These are phyloP conservation scores for Rutilus rutilus DNA, from an alignment of 2,113 vertebrate genomes.

Conservation along the genomic window DNA sequence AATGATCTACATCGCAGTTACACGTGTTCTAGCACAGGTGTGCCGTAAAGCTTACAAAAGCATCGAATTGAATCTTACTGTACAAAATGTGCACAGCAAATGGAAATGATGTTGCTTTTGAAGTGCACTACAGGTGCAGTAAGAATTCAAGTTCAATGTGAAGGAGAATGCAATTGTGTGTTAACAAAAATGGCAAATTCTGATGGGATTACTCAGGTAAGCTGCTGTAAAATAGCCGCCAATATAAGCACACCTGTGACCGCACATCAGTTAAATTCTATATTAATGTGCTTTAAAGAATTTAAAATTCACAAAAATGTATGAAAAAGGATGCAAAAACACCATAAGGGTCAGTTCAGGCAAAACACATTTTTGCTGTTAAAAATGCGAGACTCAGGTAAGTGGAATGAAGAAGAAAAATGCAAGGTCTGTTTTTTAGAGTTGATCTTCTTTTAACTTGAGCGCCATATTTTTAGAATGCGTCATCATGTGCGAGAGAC, in stretches of 20 bases:
- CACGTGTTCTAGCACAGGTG: not conserved
- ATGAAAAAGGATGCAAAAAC: not conserved
- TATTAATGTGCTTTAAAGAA: not conserved
- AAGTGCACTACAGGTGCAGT: not conserved
- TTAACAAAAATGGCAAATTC: not conserved
- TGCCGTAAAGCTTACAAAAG: conserved; percentile 5
- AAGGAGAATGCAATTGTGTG: not conserved
- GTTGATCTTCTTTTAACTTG: no score
- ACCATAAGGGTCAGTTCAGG: no score
- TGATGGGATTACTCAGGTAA: not conserved
- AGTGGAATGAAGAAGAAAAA: no score
- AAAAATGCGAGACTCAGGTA: no score
- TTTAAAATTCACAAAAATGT: not conserved
- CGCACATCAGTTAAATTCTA: not conserved
- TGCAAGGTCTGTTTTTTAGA: no score
- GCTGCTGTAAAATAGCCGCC: not conserved
- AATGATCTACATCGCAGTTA: conserved; percentile 22
- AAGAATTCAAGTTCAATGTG: not conserved
- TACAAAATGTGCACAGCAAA: not conserved
- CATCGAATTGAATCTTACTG: not conserved
- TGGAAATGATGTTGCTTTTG: not conserved
- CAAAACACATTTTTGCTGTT: no score
- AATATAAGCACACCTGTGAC: no score
- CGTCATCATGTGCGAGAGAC: no score
- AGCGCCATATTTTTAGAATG: no score